A percentile compares a stretch with the other conserved stretches of the same genome.
Conservation (phyloP, 2,113 vertebrate genomes). For the Mus spicilegus region DNA sequence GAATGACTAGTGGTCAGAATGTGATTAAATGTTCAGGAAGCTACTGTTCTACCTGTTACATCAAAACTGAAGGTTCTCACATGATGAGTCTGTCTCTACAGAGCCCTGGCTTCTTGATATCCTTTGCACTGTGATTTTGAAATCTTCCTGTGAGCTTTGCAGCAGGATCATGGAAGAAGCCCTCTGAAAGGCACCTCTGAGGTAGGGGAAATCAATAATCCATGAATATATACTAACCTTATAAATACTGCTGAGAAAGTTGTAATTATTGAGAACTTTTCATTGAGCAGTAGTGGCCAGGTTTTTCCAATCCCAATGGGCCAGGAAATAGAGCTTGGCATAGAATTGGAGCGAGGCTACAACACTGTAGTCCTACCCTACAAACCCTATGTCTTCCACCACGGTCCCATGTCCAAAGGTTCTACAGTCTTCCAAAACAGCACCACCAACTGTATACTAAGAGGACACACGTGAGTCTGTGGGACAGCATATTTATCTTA, state of each 20-base stretch:
- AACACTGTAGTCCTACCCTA: background rate
- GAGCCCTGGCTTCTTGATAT: background rate
- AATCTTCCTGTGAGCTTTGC: background rate
- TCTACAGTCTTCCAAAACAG: background rate
- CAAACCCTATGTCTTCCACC: background rate
- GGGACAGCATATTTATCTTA: background rate
- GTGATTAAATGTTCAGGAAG: background rate
- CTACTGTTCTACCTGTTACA: background rate
- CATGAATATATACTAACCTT: background rate
- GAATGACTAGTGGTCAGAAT: background rate
- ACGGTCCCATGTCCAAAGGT: background rate
- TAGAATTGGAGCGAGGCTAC: background rate
- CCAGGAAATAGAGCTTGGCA: background rate
- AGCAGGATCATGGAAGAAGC: background rate
- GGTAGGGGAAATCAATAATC: background rate
- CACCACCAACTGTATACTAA: background rate
- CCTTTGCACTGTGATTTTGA: background rate
- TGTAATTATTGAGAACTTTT: background rate
- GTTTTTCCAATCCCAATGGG: background rate
- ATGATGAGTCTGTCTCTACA: background rate
- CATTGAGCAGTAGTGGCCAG: background rate
- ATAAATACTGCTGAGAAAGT: background rate
- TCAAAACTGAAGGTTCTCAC: background rate
- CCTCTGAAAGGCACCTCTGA: background rate
- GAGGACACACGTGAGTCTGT: background rate